Conservation (phyloP, 1,140 invertebrate species). For the Leptinotarsa defecta region DNA sequence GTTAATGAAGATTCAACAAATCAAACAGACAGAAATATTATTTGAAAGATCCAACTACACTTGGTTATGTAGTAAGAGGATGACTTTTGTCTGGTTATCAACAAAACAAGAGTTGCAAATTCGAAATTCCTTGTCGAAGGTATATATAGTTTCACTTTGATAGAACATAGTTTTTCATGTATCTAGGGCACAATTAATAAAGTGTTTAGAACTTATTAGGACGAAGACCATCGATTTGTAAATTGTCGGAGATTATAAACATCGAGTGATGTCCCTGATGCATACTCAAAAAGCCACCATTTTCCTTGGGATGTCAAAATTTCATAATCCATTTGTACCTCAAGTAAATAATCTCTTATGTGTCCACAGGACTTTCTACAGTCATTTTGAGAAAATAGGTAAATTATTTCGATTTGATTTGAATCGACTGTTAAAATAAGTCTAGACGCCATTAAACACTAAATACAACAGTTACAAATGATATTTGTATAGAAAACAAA, state of each 20-base stretch:
- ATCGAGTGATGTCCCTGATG: neutral
- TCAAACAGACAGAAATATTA: slow-evolving; percentile 41
- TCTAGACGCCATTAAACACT: too few species aligned
- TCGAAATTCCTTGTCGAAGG: slow-evolving; percentile 42
- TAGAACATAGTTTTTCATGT: neutral
- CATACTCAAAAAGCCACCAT: neutral
- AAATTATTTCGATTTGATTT: too few species aligned
- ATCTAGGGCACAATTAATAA: neutral
- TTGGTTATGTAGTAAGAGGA: slow-evolving; percentile 47
- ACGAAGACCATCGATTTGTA: too few species aligned
- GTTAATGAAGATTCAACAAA: slow-evolving; percentile 48
- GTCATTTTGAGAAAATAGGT: too few species aligned
- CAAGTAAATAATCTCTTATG: too few species aligned
- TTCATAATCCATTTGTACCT: neutral
- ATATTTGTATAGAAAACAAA: too few species aligned
- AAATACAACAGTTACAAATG: too few species aligned
- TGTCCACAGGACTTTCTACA: too few species aligned
- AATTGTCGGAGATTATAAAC: neutral
- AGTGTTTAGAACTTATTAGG: neutral
- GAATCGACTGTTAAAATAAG: too few species aligned
- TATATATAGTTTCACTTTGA: slow-evolving; percentile 21
- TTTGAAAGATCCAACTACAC: slow-evolving; percentile 46
- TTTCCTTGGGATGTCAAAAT: neutral
- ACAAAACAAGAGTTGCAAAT: slow-evolving; percentile 45
- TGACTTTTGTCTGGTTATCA: slow-evolving; percentile 41